Conservation (phyloP, 2,113 vertebrate species). For the Arenaria interpres region DNA sequence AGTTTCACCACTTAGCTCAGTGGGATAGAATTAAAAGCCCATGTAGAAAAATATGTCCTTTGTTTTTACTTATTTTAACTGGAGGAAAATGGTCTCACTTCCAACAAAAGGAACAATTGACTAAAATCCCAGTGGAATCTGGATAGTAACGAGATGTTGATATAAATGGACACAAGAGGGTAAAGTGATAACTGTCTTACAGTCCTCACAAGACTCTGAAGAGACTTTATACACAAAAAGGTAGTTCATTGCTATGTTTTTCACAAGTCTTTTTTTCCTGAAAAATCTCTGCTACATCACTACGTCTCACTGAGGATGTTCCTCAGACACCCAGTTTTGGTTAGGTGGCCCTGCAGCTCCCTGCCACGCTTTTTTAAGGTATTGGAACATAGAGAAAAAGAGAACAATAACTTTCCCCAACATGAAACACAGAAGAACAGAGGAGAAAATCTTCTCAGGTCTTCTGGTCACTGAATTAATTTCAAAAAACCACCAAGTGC, state of each 20-base stretch:
- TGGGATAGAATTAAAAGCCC: neutral
- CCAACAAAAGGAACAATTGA: neutral
- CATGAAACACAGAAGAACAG: neutral
- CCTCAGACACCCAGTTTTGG: neutral
- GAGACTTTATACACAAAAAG: neutral
- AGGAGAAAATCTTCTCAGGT: neutral
- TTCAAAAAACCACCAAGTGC: neutral
- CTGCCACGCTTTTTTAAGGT: neutral
- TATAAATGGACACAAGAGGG: neutral
- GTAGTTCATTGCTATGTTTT: neutral
- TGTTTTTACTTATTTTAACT: neutral
- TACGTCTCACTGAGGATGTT: neutral
- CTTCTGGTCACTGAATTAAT: neutral
- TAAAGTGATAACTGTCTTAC: neutral
- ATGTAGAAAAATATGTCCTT: neutral
- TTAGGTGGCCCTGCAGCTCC: neutral
- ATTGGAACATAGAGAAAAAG: neutral
- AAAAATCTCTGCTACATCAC: neutral
- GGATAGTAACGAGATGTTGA: neutral
- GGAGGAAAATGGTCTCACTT: neutral
- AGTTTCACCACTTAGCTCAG: neutral
- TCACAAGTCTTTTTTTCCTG: neutral
- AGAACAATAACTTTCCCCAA: neutral
- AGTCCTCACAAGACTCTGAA: neutral
- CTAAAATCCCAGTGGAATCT: neutral